These are phyloP conservation scores for Campylorhamphus procurvoides DNA, from an alignment of 2,113 vertebrate genomes.

Conservation along the genomic window DNA sequence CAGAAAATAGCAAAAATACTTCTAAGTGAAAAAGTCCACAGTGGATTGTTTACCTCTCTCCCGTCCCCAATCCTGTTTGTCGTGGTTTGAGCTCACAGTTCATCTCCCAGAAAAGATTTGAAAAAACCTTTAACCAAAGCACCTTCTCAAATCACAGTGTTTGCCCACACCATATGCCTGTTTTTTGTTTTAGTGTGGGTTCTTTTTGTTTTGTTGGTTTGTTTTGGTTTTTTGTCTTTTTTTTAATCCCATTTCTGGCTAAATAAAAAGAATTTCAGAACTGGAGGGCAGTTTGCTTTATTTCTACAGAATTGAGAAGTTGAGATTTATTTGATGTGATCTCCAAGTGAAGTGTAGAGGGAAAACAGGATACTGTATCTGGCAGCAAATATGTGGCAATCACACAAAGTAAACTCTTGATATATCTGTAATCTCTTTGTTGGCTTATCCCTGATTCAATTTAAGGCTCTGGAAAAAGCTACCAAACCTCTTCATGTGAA, in stretches of 20 bases:
- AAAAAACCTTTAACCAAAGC: neutral
- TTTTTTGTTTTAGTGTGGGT: neutral
- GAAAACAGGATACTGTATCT: constrained; percentile 72
- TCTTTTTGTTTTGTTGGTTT: neutral
- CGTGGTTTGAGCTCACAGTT: neutral
- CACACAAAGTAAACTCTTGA: constrained; percentile 71
- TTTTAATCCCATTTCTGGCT: neutral
- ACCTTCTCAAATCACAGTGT: neutral
- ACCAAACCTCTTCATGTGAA: constrained; percentile 55
- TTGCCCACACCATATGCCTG: neutral
- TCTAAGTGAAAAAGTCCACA: neutral
- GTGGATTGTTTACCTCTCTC: neutral
- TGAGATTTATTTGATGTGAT: constrained; percentile 67
- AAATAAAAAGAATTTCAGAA: constrained; percentile 46
- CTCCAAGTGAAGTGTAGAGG: constrained; percentile 56
- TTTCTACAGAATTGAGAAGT: constrained; percentile 62
- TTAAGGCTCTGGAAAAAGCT: constrained; percentile 65
- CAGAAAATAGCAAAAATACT: constrained; percentile 14
- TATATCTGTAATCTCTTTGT: constrained; percentile 64
- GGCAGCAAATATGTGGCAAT: constrained; percentile 58
- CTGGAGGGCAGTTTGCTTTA: constrained; percentile 21
- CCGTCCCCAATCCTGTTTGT: neutral
- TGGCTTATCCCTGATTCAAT: constrained; percentile 61
- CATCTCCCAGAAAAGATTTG: neutral
- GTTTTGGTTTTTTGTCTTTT: neutral